Conservation (phyloP, 2,797 vertebrate genomes). For the Nyctalus aviator region DNA sequence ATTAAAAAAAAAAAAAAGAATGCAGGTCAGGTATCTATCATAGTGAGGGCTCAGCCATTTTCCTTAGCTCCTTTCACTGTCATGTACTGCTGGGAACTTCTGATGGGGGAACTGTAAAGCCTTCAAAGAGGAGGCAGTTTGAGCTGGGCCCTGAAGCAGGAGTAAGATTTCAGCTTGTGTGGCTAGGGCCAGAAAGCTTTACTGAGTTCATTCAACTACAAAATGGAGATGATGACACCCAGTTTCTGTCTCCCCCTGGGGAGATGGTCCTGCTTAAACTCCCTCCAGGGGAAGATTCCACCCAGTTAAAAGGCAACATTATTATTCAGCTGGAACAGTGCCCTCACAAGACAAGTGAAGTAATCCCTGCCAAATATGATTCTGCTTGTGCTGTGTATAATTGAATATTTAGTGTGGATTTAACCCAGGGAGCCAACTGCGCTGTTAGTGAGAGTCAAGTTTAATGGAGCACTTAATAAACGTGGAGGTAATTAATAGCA, state of each 20-base stretch:
- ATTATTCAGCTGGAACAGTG: slow-evolving; percentile 66
- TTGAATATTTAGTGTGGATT: slow-evolving; percentile 71
- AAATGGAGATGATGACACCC: slow-evolving; percentile 37
- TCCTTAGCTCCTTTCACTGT: background rate
- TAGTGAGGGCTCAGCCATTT: background rate
- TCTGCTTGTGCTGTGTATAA: slow-evolving; percentile 63
- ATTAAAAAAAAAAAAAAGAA: background rate
- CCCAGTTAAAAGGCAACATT: slow-evolving; percentile 39
- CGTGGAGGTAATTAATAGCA: slow-evolving; percentile 59
- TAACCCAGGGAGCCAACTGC: slow-evolving; percentile 53
- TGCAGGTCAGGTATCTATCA: background rate
- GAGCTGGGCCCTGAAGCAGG: slow-evolving; percentile 10
- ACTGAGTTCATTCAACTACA: slow-evolving; percentile 43
- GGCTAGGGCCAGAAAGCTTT: background rate
- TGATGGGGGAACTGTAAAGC: background rate
- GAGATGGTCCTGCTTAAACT: background rate
- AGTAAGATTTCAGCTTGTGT: background rate
- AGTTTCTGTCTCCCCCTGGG: slow-evolving; percentile 23
- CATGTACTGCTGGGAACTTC: background rate
- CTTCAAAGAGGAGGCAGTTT: background rate
- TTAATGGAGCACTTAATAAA: slow-evolving; percentile 73
- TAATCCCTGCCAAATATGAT: slow-evolving; percentile 58
- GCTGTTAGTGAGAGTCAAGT: slow-evolving; percentile 53
- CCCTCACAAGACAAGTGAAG: slow-evolving; percentile 41
- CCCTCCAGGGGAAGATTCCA: slow-evolving; percentile 31